phyloP scores from a whole-genome alignment of 2,888 invertebrate species.

The Ennomos fuscantarius region DNA sequence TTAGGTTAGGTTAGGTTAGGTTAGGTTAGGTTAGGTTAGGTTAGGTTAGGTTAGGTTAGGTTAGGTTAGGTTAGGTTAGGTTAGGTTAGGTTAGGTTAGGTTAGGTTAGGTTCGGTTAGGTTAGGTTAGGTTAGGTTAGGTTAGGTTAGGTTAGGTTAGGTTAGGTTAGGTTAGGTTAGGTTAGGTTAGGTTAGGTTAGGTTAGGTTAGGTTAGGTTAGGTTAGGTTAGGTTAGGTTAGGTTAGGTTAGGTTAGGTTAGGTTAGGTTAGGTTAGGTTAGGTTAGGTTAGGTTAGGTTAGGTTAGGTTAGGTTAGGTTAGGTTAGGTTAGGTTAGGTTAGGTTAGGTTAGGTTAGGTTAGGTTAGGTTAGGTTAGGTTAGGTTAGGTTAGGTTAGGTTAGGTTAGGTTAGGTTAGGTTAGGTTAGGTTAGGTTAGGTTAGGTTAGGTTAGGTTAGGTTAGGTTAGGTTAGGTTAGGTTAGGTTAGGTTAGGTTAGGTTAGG shows the following conservation, averaged over 20 bases:
- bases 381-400: conserved; percentile 5
- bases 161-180: conserved; percentile 2
- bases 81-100: conserved; percentile 1
- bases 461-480: conserved; percentile 9
- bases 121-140: conserved; percentile 2
- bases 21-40: conserved; percentile 29
- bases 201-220: conserved; percentile 3
- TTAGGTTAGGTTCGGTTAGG: conserved; percentile 1
- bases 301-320: conserved; percentile 28
- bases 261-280: conserved; percentile 25
- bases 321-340: conserved; percentile 15
- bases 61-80: conserved; percentile 3
- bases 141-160: conserved; percentile 1
- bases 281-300: conserved; percentile 24
- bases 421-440: conserved; percentile 3
- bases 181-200: conserved; percentile 3
- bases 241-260: conserved; percentile 6
- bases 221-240: conserved; percentile 5
- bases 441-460: conserved; percentile 11
- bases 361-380: conserved; percentile 3
- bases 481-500: conserved; percentile 19
- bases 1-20: conserved; percentile 30
- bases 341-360: conserved; percentile 8
- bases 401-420: conserved; percentile 5
- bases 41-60: conserved; percentile 3